phyloP scores from a whole-genome alignment of 1,140 invertebrate genomes.

The Drosophila hydei region DNA sequence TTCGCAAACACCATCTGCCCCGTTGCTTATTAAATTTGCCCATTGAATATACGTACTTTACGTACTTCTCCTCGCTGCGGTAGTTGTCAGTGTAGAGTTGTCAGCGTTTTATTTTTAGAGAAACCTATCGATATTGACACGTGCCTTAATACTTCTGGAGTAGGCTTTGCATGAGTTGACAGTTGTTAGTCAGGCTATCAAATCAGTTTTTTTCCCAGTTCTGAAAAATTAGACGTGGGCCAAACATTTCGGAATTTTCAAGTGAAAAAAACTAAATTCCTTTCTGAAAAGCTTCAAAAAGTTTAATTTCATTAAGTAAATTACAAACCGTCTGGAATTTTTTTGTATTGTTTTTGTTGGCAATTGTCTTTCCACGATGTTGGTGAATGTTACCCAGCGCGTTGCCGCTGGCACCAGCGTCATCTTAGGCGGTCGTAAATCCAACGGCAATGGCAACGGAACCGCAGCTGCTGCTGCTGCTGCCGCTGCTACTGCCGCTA shows the following conservation, averaged over 20 bases:
- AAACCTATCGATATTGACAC: not conserved
- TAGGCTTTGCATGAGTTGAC: slow-evolving; percentile 13
- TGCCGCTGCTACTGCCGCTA: not conserved
- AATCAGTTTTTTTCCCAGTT: slow-evolving; percentile 34
- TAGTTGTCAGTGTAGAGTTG: slow-evolving; percentile 18
- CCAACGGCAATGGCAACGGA: slow-evolving; percentile 6
- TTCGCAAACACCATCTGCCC: not conserved
- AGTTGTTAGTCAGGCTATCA: slow-evolving; percentile 18
- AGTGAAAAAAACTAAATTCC: slow-evolving; percentile 33
- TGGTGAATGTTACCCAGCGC: slow-evolving; percentile 28
- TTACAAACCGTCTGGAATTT: slow-evolving; percentile 40
- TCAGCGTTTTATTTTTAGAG: not conserved
- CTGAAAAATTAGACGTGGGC: slow-evolving; percentile 64
- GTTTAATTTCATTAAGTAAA: slow-evolving; percentile 13
- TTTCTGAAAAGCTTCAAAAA: slow-evolving; percentile 28
- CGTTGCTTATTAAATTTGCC: too few relatives aligned
- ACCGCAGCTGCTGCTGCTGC: not conserved
- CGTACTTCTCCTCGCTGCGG: too few relatives aligned
- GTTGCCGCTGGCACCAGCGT: not conserved
- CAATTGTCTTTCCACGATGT: slow-evolving; percentile 14
- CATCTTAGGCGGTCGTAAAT: slow-evolving; percentile 1
- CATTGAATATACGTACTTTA: too few relatives aligned
- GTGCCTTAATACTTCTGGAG: not conserved
- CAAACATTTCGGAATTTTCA: slow-evolving; percentile 55
- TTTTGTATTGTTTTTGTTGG: not conserved